Evolutionary conservation across 2,888 invertebrate species (phyloP).

Genomic region (Thereva unica): DNA sequence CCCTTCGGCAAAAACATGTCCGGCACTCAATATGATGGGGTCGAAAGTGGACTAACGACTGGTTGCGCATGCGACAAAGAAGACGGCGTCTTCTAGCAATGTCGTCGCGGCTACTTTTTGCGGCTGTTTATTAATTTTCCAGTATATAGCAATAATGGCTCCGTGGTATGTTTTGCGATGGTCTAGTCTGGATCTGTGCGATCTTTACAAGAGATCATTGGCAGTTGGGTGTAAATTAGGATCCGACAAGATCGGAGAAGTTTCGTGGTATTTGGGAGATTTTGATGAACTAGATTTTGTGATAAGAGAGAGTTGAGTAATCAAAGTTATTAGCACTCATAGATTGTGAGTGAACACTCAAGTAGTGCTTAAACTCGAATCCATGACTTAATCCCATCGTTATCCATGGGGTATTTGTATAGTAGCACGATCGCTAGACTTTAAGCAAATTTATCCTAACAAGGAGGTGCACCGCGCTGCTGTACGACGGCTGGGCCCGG

Average conservation of each 20-base stretch:
- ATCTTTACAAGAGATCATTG: slow-evolving; percentile 11
- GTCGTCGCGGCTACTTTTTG: slow-evolving; percentile 19
- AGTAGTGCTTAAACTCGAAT: no score
- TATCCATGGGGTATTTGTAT: no score
- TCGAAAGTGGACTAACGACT: slow-evolving; percentile 26
- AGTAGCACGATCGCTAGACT: slow-evolving; percentile 2
- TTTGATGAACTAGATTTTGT: no score
- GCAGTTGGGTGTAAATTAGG: slow-evolving; percentile 23
- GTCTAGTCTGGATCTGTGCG: background rate
- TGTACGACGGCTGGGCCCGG: background rate
- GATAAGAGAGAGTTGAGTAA: no score
- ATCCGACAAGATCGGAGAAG: slow-evolving; percentile 1
- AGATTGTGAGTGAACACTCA: no score
- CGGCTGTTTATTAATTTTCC: slow-evolving; percentile 25
- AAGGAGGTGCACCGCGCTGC: background rate
- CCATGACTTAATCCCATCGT: no score
- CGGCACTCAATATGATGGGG: slow-evolving; percentile 4
- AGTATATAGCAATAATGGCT: slow-evolving; percentile 24
- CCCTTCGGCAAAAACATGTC: background rate
- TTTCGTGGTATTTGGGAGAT: no score
- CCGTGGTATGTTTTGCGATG: background rate
- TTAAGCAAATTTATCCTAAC: slow-evolving; percentile 6
- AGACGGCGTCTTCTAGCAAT: slow-evolving; percentile 21
- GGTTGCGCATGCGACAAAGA: slow-evolving; percentile 31
- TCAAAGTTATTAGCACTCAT: no score